Evolutionary conservation across 2,797 vertebrate genomes (phyloP).

Genomic region (Cynopterus sphinx): DNA sequence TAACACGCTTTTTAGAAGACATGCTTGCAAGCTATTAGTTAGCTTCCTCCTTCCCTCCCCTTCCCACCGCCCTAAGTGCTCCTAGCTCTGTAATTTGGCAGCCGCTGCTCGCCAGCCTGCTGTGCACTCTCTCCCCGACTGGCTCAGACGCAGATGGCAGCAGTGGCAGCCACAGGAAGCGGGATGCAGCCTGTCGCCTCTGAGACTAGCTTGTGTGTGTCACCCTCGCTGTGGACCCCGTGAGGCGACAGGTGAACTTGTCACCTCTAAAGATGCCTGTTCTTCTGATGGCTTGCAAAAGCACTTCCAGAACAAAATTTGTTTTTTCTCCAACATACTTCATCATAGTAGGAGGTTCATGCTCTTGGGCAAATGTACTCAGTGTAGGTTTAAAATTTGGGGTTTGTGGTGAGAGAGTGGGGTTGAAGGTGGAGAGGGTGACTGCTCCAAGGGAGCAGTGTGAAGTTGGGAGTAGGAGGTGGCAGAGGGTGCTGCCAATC

Average conservation of each 20-base stretch:
- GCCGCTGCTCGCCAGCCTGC: not conserved
- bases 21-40: slow-evolving; percentile 64
- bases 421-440: not conserved
- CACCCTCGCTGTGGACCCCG: not conserved
- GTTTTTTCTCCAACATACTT: not conserved
- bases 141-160: slow-evolving; percentile 37
- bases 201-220: not conserved
- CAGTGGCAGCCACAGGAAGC: slow-evolving; percentile 53
- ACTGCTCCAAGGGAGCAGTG: not conserved
- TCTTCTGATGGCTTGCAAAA: slow-evolving; percentile 36
- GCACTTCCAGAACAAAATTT: not conserved
- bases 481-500: not conserved
- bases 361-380: not conserved
- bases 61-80: slow-evolving; percentile 28
- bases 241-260: not conserved
- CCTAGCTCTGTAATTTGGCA: slow-evolving; percentile 75
- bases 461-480: not conserved
- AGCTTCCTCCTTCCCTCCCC: slow-evolving; percentile 53
- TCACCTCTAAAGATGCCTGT: not conserved
- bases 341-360: not conserved
- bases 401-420: not conserved
- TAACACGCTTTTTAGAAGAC: slow-evolving; percentile 76
- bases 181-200: slow-evolving; percentile 43
- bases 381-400: not conserved
- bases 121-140: slow-evolving; percentile 16